Base-by-base conservation (phyloP, 2,888 invertebrate species). In the Pemphredon lugubris region DNA sequence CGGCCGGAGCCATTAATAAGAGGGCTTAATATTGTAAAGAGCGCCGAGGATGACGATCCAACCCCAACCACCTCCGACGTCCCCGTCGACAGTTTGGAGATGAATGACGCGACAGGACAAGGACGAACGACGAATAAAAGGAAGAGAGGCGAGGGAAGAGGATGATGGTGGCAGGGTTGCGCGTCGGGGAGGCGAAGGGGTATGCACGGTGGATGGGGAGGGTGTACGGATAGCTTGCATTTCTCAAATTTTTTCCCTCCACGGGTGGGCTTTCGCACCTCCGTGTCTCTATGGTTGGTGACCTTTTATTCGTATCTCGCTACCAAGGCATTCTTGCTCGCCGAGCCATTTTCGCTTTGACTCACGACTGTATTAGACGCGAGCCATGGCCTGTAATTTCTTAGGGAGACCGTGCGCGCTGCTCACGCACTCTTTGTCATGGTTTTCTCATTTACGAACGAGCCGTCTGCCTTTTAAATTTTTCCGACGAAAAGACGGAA, bases 21-120 rank as follows among this genome's bases (percentile, higher is more conserved):
- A 87, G 85, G 80, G 84, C 84, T 87, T 84, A 86, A 87, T 88
- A 88, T 86, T 84, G 86, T 83, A 83, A 85, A 87, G 84, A 84
- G 87, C 82, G 70, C 69, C 73, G 68, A 63, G 69, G 69, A 74
- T 58, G 70, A 61, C 51, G 64, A 61, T 55, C 30, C 26, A 16
- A 53, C 34, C n/a, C n/a, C n/a, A n/a, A n/a, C n/a, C n/a, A n/a
- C n/a, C n/a, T n/a, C n/a, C 45, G 51, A 50, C 63, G 47, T 47
- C 68, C 60, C 45, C 69, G 73, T 78, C 68, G 73, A 65, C 58
- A 64, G 58, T 69, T 55, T 73, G 70, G 73, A 82, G 82, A 84
- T 82, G 82, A 78, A 83, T 79, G 82, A 80, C 80, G 75, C 47
- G 68, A 66, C 78, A 72, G 32, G 48, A 53, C 44, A 63, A n/a